Evolutionary conservation across 2,113 vertebrate species (phyloP), one percentile per base, ranked within the genome.

Genomic region (Gallinago paraguaiae): DNA sequence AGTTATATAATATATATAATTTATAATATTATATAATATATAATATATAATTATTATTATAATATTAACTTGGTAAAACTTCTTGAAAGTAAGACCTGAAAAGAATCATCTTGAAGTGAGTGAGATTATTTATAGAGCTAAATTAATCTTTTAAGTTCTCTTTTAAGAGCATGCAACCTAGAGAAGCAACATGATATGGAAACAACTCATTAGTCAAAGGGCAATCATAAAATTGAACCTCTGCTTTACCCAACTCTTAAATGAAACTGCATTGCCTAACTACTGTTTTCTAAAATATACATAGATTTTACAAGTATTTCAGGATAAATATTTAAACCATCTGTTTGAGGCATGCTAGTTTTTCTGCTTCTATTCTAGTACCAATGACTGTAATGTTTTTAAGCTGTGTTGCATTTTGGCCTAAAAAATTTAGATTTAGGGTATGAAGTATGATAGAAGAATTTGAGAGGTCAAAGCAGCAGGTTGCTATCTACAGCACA

Each of bases 311-410:
- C 35, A 53, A 45, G 27, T 59, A 88, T 88, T 93, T 79, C 28
- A 72, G 35, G 64, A 79, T 59, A 91, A 96, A 89, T 84, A 89
- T 93, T 95, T 87, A 59, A 92, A 64, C n/a, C 20, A 89, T 87
- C 85, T 91, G 77, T 14, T 89, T 74, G 41, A 86, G 8, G 35
- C 24, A 87, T 37, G 12, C 4, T 77, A 74, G 17, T 4, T 70
- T 87, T 95, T 65, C 48, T 64, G 17, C 56, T 83, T 77, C 30
- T 91, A 33, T 74, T 89, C 56, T 65, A 28, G 30, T 41, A 82
- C 16, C 41, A 61, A 30, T 30, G 23, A 69, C 30, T 88, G n/a
- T 80, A 76, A 76, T 37, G 57, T 60, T 83, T 71, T 91, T 63
- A 86, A 86, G 51, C 22, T 54, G 13, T 31, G 28, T 46, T 82